These are phyloP conservation scores for Ruditapes philippinarum DNA, from an alignment of 1,140 invertebrate genomes.

Conservation along the genomic window DNA sequence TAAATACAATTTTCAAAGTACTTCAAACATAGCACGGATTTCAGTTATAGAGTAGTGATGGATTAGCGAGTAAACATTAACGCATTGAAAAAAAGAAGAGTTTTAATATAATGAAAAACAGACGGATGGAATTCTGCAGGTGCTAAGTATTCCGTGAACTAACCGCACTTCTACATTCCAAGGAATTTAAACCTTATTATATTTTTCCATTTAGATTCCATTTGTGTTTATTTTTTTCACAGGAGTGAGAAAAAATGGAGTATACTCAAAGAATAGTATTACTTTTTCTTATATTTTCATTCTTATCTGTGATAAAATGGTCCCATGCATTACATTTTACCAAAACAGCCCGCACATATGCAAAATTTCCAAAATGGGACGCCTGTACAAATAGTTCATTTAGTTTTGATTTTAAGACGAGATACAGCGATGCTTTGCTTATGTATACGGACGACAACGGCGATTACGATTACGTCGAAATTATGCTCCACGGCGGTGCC, in stretches of 20 bases:
- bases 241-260: slow-evolving; percentile 8
- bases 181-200: neutral
- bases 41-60: neutral
- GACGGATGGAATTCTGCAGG: neutral
- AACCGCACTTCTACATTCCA: neutral
- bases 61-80: neutral
- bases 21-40: neutral
- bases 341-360: slow-evolving; percentile 73
- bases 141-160: neutral
- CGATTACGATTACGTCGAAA: slow-evolving; percentile 79
- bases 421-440: slow-evolving; percentile 69
- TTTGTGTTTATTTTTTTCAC: neutral
- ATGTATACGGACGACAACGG: slow-evolving; percentile 85
- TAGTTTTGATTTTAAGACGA: slow-evolving; percentile 83
- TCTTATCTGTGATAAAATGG: slow-evolving; percentile 27
- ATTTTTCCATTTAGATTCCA: neutral
- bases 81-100: neutral
- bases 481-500: slow-evolving; percentile 69
- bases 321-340: slow-evolving; percentile 64
- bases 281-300: neutral
- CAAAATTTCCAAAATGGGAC: slow-evolving; percentile 83
- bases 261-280: slow-evolving; percentile 1
- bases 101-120: slow-evolving; percentile 15
- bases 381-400: slow-evolving; percentile 82
- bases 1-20: neutral